Evolutionary conservation across 2,113 vertebrate genomes (phyloP).

Genomic region (Motacilla tschutschensis): DNA sequence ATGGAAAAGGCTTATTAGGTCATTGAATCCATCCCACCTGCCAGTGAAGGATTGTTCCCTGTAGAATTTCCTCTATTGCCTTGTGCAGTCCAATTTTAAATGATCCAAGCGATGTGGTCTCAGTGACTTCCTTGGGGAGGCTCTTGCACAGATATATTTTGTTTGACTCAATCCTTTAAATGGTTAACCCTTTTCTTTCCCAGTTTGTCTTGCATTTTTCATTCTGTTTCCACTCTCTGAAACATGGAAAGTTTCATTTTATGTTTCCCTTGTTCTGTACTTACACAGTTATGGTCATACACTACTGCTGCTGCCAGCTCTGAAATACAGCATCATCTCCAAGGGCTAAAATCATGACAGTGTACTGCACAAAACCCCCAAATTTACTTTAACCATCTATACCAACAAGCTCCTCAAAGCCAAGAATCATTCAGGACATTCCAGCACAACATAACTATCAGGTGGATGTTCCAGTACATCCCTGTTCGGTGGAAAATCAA

Average conservation of each 20-base stretch:
- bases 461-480: neutral
- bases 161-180: conserved; percentile 16
- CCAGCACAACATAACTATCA: accelerated
- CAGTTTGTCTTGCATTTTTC: neutral
- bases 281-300: neutral
- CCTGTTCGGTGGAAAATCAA: neutral
- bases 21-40: conserved; percentile 47
- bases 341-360: neutral
- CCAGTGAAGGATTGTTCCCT: conserved; percentile 56
- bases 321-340: neutral
- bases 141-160: conserved; percentile 19
- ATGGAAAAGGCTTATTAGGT: conserved; percentile 42
- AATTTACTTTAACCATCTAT: neutral
- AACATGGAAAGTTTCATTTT: neutral
- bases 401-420: neutral
- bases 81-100: conserved; percentile 50
- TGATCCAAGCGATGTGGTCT: conserved; percentile 45
- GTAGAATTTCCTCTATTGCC: conserved; percentile 30
- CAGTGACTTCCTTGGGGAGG: conserved; percentile 40
- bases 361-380: accelerated
- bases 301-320: neutral
- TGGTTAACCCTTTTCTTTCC: conserved; percentile 45
- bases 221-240: neutral
- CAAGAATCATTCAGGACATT: neutral
- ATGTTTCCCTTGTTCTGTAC: neutral